Conservation (phyloP, 2,113 vertebrate genomes). For the Geococcyx californianus region DNA sequence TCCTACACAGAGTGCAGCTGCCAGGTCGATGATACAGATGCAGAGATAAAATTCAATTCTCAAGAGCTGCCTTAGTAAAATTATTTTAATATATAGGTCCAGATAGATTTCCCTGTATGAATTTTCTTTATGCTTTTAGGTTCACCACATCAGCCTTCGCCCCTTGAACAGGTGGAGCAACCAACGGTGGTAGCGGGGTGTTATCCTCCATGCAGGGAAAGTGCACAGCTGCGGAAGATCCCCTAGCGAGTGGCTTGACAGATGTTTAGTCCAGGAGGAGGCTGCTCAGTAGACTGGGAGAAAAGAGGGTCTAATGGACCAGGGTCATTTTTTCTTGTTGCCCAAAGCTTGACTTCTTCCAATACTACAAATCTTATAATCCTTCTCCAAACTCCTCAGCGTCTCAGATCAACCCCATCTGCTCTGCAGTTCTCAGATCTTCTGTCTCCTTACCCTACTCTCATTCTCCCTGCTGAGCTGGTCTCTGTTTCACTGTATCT, state of each 20-base stretch:
- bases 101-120: neutral
- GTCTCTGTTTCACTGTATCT: neutral
- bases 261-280: neutral
- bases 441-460: neutral
- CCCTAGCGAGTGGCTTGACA: neutral
- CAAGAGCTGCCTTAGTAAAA: neutral
- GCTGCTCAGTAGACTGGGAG: neutral
- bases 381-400: neutral
- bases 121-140: neutral
- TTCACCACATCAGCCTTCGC: neutral
- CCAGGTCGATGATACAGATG: constrained; percentile 40
- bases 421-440: neutral
- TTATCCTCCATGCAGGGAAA: neutral
- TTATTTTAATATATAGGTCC: neutral
- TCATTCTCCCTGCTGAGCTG: neutral
- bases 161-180: neutral
- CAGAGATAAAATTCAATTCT: constrained; percentile 2
- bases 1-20: constrained; percentile 53
- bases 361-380: neutral
- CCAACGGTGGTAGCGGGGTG: neutral
- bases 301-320: neutral
- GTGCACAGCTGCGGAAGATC: neutral
- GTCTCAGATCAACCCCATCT: neutral
- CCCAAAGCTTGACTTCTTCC: neutral
- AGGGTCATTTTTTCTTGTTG: neutral